Evolutionary conservation across 2,113 vertebrate species (phyloP).

Genomic region (Glareola pratincola): DNA sequence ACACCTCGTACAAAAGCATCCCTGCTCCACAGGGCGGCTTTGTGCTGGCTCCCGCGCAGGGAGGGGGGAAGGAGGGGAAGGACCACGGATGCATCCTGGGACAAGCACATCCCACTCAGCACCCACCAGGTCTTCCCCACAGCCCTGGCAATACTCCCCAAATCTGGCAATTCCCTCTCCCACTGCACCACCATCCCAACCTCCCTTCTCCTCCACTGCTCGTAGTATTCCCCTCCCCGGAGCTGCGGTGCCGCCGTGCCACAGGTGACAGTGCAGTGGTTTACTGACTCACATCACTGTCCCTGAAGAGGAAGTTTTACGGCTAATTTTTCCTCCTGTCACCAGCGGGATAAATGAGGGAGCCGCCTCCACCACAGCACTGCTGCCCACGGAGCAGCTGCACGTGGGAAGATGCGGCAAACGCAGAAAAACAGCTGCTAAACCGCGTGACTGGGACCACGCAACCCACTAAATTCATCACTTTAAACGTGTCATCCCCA

Average conservation of each 20-base stretch:
- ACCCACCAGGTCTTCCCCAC: not conserved
- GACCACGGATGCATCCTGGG: fast-evolving
- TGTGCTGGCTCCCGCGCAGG: fast-evolving
- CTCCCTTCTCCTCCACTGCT: not conserved
- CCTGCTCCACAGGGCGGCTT: not conserved
- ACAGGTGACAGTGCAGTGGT: not conserved
- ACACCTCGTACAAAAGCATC: not conserved
- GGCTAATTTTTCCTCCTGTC: not conserved
- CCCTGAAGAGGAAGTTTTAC: not conserved
- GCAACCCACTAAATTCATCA: not conserved
- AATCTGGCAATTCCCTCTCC: not conserved
- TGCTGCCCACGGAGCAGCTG: not conserved
- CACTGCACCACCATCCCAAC: not conserved
- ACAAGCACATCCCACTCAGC: not conserved
- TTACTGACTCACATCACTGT: not conserved
- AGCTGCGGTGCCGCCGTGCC: fast-evolving
- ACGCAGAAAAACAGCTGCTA: not conserved
- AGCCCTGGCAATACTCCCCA: not conserved
- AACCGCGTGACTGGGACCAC: fast-evolving
- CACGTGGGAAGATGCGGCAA: fast-evolving
- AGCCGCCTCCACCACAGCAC: not conserved
- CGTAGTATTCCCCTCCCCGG: fast-evolving
- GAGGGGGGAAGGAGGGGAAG: fast-evolving
- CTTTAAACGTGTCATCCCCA: fast-evolving
- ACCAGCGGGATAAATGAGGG: not conserved